These are phyloP conservation scores for Mimachlamys varia DNA, from an alignment of 2,888 invertebrate genomes.

Conservation along the genomic window DNA sequence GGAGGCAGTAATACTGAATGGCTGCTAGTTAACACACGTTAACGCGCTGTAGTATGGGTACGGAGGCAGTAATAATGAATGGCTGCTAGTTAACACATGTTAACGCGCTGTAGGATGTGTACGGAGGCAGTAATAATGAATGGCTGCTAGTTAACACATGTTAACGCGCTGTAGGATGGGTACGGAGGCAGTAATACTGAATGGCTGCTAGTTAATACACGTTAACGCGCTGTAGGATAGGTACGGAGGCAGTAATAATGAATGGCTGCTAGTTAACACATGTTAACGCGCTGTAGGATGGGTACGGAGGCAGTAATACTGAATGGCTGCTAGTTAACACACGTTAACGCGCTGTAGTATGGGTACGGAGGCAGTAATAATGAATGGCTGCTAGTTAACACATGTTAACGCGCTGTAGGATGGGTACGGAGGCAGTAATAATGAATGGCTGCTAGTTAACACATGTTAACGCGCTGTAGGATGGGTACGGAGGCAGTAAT, in stretches of 20 bases:
- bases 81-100: background rate
- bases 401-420: background rate
- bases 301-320: background rate
- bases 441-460: conserved; percentile 2
- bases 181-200: background rate
- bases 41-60: background rate
- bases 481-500: background rate
- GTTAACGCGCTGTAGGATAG: background rate
- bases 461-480: background rate
- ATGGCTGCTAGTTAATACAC: background rate
- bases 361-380: background rate
- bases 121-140: background rate
- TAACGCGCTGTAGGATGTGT: background rate
- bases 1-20: background rate
- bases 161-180: background rate
- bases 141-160: conserved; percentile 2
- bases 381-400: conserved; percentile 2
- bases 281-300: background rate
- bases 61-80: background rate
- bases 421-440: background rate
- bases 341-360: background rate
- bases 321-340: conserved; percentile 2
- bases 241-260: background rate
- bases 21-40: background rate
- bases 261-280: conserved; percentile 2